Evolutionary conservation across 2,888 invertebrate species (phyloP).

Genomic region (Chalcosyrphus nemorum): DNA sequence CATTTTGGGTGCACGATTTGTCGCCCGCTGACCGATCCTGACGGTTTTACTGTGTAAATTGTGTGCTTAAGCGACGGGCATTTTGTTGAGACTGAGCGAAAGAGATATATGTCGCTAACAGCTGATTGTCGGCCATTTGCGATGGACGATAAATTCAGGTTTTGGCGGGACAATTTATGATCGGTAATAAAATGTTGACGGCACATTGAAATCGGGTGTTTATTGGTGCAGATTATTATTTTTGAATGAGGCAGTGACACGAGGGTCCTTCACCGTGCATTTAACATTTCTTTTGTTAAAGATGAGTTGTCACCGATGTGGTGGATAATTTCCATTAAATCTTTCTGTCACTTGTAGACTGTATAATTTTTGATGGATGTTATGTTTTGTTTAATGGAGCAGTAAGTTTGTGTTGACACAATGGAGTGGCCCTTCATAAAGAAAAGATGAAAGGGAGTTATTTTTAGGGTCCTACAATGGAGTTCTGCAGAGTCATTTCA

Average conservation of each 20-base stretch:
- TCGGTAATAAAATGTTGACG: constrained; percentile 59
- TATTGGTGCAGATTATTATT: constrained; percentile 40
- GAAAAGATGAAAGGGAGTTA: no score
- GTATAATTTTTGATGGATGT: neutral
- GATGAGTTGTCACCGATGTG: constrained; percentile 4
- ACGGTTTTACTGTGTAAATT: constrained; percentile 49
- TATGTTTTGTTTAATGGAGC: neutral
- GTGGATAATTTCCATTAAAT: constrained; percentile 23
- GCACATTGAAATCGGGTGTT: constrained; percentile 50
- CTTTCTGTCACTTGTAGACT: neutral
- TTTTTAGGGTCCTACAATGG: no score
- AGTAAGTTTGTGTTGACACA: no score
- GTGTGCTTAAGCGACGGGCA: constrained; percentile 42
- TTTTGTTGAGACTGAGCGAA: constrained; percentile 33
- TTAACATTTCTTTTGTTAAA: constrained; percentile 11
- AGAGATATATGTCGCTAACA: constrained; percentile 56
- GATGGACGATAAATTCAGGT: constrained; percentile 55
- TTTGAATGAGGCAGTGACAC: neutral
- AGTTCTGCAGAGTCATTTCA: no score
- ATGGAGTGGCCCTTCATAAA: no score
- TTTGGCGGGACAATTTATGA: constrained; percentile 41
- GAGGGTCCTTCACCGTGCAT: constrained; percentile 16
- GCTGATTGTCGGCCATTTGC: constrained; percentile 62
- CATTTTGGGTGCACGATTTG: constrained; percentile 46
- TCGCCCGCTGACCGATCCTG: constrained; percentile 54